Evolutionary conservation across 2,113 vertebrate species (phyloP), one percentile per base, ranked within the genome.

Genomic region (Empidonax traillii): DNA sequence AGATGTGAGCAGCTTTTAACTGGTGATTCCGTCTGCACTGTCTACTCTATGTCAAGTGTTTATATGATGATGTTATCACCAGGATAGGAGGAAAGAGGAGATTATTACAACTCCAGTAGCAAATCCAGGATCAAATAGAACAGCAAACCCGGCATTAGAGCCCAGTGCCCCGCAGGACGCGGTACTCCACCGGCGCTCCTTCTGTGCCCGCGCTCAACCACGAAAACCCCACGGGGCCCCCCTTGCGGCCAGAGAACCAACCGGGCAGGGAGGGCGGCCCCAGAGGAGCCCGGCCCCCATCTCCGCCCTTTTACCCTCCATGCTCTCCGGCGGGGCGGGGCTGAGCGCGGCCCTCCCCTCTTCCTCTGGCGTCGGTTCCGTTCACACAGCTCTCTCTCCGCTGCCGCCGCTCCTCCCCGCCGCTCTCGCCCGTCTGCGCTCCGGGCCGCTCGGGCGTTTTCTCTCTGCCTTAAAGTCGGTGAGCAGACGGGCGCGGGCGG

Each of bases 391-490:
- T 78, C 35, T 44, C 10, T 23, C 13, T 5, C n/a, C 1, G 28
- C 10, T 8, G n/a, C 28, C 4, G 8, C 19, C 1, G 22, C 7
- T 35, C 19, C 2, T 9, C 4, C 20, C 13, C 7, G 46, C 21
- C 2, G 33, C 46, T 89, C 31, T 20, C 21, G 52, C 77, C 31
- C 87, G 88, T 90, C 93, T 80, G 88, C 30, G 81, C 59, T 94
- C 89, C 92, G 88, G 95, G 68, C 95, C 93, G 84, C 72, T 97
- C 77, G 95, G 97, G 78, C 95, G 73, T 97, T 96, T 98, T 91
- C 96, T 98, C 95, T 96, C 95, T 97, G 97, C 98, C 96, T 98
- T 97, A 97, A 98, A 98, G 87, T 98, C 97, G 98, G 98, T 98
- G 78, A 97, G 97, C 24, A 83, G 31, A 47, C 3, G 53, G 67